A percentile compares a stretch with the other conserved stretches of the same genome.
Evolutionary conservation across 2,888 invertebrate genomes (phyloP).

Genomic region (Eupsilia transversa): DNA sequence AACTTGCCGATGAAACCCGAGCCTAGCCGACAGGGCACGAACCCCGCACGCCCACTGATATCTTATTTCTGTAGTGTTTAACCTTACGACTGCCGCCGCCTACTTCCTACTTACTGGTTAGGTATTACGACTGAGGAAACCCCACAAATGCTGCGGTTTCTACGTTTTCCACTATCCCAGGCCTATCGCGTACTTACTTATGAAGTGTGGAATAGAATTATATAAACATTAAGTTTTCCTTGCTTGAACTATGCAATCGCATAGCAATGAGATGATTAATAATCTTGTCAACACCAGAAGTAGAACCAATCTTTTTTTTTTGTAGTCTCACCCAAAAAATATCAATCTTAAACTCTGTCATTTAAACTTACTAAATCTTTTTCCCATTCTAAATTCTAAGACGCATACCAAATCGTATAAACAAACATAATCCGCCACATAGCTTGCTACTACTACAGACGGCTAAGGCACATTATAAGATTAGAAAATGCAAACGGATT

Average conservation of each 20-base stretch:
- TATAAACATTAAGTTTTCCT: constrained; percentile 44
- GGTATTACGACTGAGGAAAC: constrained; percentile 88
- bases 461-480: constrained; percentile 89
- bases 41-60: constrained; percentile 83
- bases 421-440: constrained; percentile 34
- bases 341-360: background rate
- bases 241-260: constrained; percentile 3
- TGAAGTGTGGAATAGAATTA: constrained; percentile 39
- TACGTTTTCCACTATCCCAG: constrained; percentile 77
- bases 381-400: constrained; percentile 4
- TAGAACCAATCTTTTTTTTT: background rate
- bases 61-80: constrained; percentile 90
- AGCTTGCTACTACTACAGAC: constrained; percentile 53
- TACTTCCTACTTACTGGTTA: constrained; percentile 86
- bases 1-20: constrained; percentile 67
- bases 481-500: constrained; percentile 89
- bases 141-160: constrained; percentile 88
- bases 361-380: background rate
- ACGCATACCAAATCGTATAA: constrained; percentile 22
- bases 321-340: background rate
- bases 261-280: constrained; percentile 11
- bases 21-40: constrained; percentile 68
- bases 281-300: background rate
- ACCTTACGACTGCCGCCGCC: constrained; percentile 88
- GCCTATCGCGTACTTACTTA: constrained; percentile 54